Evolutionary conservation across 2,113 vertebrate species (phyloP).

Genomic region (Macrotus californicus): DNA sequence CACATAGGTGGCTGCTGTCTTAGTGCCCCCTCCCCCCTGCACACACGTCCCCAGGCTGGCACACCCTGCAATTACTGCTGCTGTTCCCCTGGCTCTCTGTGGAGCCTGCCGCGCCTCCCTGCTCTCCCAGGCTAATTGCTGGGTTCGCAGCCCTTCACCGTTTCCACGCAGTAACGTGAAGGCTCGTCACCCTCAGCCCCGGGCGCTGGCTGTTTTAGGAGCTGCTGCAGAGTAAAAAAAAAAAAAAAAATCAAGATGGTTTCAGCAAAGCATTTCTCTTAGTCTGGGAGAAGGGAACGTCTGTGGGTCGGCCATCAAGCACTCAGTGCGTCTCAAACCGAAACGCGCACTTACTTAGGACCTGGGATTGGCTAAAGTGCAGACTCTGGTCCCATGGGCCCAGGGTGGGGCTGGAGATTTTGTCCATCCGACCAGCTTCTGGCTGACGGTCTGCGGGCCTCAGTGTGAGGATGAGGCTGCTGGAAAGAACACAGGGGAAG

Average conservation of each 20-base stretch:
- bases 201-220: conserved; percentile 53
- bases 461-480: neutral
- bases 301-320: too few species aligned
- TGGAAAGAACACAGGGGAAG: neutral
- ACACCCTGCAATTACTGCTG: conserved; percentile 53
- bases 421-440: accelerated
- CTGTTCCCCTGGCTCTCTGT: neutral
- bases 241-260: neutral
- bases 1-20: conserved; percentile 40
- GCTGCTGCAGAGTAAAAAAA: conserved; percentile 45
- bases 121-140: conserved; percentile 62
- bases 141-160: conserved; percentile 67
- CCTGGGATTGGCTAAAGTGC: neutral
- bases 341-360: neutral
- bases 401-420: neutral
- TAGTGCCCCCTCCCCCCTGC: neutral
- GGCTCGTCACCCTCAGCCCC: conserved; percentile 64
- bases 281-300: neutral
- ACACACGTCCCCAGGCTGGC: neutral
- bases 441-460: neutral
- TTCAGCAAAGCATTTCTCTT: conserved; percentile 59
- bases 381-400: neutral
- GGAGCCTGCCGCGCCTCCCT: conserved; percentile 39
- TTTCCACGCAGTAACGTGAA: conserved; percentile 10
- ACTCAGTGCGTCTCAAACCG: neutral